Percentiles rank a stretch among this genome's conserved stretches.
These are phyloP conservation scores for Papilio polytes DNA, from an alignment of 1,140 invertebrate genomes.

Conservation along the genomic window DNA sequence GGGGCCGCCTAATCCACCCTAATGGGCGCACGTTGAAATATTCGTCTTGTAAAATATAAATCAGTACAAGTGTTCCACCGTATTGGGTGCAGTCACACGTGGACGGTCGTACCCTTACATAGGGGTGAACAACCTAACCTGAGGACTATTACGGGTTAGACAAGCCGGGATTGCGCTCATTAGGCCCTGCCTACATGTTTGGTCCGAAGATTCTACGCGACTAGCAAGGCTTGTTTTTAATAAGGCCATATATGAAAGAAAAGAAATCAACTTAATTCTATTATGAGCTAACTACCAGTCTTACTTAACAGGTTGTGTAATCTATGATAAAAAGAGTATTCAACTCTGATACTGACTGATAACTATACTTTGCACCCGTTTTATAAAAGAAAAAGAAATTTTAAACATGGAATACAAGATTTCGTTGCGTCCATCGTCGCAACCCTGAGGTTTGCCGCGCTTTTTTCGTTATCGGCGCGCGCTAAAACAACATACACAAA, in stretches of 20 bases:
- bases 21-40: conserved; percentile 75
- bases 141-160: conserved; percentile 40
- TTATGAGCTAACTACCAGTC: conserved; percentile 37
- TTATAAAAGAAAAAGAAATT: neutral
- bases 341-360: conserved; percentile 17
- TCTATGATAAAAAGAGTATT: conserved; percentile 30
- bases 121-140: conserved; percentile 66
- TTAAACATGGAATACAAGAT: conserved; percentile 20
- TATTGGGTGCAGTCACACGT: conserved; percentile 53
- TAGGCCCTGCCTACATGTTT: conserved; percentile 32
- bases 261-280: conserved; percentile 35
- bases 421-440: neutral
- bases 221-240: conserved; percentile 30
- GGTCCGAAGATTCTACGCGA: conserved; percentile 36
- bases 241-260: conserved; percentile 28
- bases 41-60: conserved; percentile 47
- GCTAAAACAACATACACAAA: conserved; percentile 76
- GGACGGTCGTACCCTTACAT: conserved; percentile 47
- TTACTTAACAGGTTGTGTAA: conserved; percentile 37
- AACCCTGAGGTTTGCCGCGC: conserved; percentile 42
- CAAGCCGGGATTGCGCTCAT: conserved; percentile 41
- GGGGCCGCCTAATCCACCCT: conserved; percentile 74
- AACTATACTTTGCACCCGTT: neutral
- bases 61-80: conserved; percentile 40
- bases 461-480: conserved; percentile 60